Base-by-base conservation (phyloP, 2,888 invertebrate genomes). In the Chesias legatella region DNA sequence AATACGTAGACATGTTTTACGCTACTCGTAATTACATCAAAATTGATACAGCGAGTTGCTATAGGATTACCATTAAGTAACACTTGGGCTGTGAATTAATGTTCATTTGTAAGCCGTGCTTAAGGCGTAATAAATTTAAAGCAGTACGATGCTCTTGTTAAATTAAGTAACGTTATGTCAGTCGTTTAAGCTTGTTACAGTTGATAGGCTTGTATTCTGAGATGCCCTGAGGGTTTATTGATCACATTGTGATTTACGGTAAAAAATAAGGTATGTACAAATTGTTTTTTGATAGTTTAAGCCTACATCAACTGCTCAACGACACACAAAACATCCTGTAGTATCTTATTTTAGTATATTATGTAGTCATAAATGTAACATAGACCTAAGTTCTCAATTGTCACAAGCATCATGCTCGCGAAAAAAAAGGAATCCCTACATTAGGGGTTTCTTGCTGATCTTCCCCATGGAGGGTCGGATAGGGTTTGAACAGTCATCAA, bases 111-210 rank as follows among this genome's bases (percentile, higher is more conserved):
- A 51, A 47, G 49, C 48, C 53, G 56, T 55, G 58, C 60, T 67
- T 62, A 49, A 48, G 59, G 53, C 53, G 61, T 52, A 63, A 66
- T 72, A 63, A 68, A 74, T 74, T 68, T 63, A 67, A 63, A 1
- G 60, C 66, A 63, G 51, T 46, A 60, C 58, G 54, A 48, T 51
- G 51, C 51, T 64, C 63, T 65, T 43, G 61, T 70, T 63, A 62
- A 51, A 67, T 72, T 67, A 68, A 69, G 71, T 73, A 74, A 66
- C 68, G 72, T 73, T 73, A 70, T 63, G 62, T 61, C 58, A 61
- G 59, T 55, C 54, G 48, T 42, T 36, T 53, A 49, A 43, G 24
- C 36, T 23, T 29, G 13, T 13, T 17, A 29, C 9, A n/a, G 20
- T 21, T 21, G 10, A 21, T 30, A 17, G 13, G 5, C 13, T 17